phyloP scores from a whole-genome alignment of 2,888 invertebrate species.

The Aromia moschata region DNA sequence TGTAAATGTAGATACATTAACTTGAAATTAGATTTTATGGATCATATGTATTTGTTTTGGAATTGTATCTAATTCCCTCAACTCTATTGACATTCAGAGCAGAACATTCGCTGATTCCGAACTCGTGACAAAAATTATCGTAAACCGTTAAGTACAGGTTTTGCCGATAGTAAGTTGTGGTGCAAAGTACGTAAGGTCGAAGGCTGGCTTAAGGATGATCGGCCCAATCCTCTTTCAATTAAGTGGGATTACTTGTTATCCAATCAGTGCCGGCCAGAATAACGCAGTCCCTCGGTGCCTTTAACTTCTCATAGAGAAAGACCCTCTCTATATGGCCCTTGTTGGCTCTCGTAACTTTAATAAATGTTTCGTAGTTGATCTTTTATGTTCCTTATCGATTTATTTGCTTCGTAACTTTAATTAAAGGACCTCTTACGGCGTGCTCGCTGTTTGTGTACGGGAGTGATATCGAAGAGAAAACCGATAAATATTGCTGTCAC shows the following conservation, averaged over 20 bases:
- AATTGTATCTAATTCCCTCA: too few relatives aligned
- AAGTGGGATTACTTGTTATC: constrained; percentile 62
- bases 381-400: constrained; percentile 23
- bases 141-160: constrained; percentile 18
- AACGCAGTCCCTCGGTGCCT: constrained; percentile 52
- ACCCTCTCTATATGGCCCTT: constrained; percentile 7
- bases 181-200: constrained; percentile 20
- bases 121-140: too few relatives aligned
- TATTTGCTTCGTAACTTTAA: constrained; percentile 27
- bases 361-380: constrained; percentile 25
- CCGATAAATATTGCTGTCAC: too few relatives aligned
- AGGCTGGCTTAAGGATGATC: constrained; percentile 53
- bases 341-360: constrained; percentile 14
- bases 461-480: too few relatives aligned
- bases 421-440: too few relatives aligned
- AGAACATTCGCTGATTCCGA: too few relatives aligned
- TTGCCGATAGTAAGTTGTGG: constrained; percentile 7
- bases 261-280: constrained; percentile 58
- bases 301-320: constrained; percentile 46
- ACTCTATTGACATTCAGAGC: too few relatives aligned
- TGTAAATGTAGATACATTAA: too few relatives aligned
- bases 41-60: too few relatives aligned
- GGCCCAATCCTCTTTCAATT: constrained; percentile 62
- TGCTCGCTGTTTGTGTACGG: too few relatives aligned
- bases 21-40: too few relatives aligned